Conservation (phyloP, 2,113 vertebrate genomes). For the Carettochelys insculpta region DNA sequence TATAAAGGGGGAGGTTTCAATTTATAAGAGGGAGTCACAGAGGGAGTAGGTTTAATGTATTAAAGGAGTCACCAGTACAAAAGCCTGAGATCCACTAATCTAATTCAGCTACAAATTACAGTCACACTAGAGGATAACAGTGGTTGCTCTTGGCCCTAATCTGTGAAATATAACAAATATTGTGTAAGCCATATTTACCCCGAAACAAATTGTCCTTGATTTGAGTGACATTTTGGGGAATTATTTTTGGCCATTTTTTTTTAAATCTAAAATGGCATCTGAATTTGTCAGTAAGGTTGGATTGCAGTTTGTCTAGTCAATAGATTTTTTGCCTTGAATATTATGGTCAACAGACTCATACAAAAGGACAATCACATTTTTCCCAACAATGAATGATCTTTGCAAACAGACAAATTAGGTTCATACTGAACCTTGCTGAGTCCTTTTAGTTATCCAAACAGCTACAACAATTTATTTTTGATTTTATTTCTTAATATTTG, state of each 20-base stretch:
- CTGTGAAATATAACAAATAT: not conserved
- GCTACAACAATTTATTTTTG: fast-evolving
- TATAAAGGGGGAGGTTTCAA: too few species aligned
- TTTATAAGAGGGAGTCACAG: too few species aligned
- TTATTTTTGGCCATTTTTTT: not conserved
- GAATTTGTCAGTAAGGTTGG: not conserved
- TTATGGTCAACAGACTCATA: not conserved
- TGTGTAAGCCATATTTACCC: not conserved
- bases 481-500: not conserved
- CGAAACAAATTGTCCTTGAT: not conserved
- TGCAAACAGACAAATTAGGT: fast-evolving
- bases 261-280: not conserved
- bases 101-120: not conserved
- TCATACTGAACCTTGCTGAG: not conserved
- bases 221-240: not conserved
- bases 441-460: not conserved
- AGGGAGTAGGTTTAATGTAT: too few species aligned
- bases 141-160: not conserved
- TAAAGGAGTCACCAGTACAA: too few species aligned
- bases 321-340: not conserved
- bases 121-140: not conserved
- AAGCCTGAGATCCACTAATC: too few species aligned
- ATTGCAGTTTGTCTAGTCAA: not conserved
- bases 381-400: not conserved
- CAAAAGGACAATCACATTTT: not conserved